Evolutionary conservation across 2,797 vertebrate species (phyloP).

Genomic region (Aselliscus stoliczkanus): DNA sequence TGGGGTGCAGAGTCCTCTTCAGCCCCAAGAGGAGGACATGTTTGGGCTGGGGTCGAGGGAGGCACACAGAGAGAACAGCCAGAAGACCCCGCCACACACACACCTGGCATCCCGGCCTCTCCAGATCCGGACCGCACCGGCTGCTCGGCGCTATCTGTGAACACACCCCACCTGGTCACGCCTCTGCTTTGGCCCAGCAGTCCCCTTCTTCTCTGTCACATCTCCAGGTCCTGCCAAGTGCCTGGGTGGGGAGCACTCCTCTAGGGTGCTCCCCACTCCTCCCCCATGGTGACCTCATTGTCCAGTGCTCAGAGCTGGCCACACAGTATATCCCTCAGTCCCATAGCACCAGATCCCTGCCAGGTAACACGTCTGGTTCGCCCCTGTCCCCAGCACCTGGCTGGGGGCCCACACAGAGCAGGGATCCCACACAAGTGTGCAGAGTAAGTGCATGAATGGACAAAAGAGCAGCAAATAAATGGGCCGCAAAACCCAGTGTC

Average conservation of each 20-base stretch:
- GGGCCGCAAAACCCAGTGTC: too few relatives aligned
- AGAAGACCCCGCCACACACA: fast-evolving
- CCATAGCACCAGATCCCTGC: not conserved
- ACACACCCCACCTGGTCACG: fast-evolving
- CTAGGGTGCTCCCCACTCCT: too few relatives aligned
- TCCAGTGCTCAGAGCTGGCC: not conserved
- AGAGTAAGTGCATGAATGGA: not conserved
- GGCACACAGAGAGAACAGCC: not conserved
- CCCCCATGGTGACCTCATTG: not conserved
- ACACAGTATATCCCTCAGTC: not conserved
- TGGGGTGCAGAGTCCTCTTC: not conserved
- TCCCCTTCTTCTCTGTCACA: not conserved
- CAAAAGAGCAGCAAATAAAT: not conserved
- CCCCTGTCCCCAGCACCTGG: not conserved
- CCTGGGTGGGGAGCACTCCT: too few relatives aligned
- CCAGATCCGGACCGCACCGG: not conserved
- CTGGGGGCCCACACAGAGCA: not conserved
- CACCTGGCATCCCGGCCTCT: fast-evolving
- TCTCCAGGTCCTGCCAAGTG: not conserved
- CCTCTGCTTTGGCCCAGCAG: not conserved
- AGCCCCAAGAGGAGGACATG: not conserved
- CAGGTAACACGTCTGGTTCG: not conserved
- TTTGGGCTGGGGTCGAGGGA: not conserved
- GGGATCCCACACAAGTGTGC: fast-evolving
- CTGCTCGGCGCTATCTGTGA: not conserved